Conservation (phyloP, 2,888 invertebrate genomes). For the Morpho helenor region DNA sequence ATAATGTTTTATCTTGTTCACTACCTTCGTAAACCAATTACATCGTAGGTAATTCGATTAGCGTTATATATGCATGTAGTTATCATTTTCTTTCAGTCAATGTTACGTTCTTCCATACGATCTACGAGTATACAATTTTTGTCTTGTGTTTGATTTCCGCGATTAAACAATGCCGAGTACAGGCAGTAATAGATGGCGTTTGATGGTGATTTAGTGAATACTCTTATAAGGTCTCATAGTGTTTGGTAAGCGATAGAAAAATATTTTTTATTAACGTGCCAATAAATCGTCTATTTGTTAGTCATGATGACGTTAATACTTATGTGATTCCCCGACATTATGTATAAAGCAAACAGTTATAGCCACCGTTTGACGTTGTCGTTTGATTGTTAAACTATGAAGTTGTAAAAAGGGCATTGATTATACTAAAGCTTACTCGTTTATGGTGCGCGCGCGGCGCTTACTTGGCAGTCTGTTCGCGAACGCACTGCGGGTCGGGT, state of each 20-base stretch:
- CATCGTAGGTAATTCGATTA: constrained; percentile 54
- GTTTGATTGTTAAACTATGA: constrained; percentile 18
- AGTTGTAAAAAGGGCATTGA: constrained; percentile 17
- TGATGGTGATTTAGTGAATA: constrained; percentile 18
- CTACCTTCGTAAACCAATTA: constrained; percentile 27
- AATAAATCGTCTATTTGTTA: too few species aligned
- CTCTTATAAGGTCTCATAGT: constrained; percentile 11
- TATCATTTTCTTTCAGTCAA: constrained; percentile 33
- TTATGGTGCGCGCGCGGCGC: constrained; percentile 49
- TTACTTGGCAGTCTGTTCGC: constrained; percentile 56
- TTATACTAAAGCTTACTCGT: constrained; percentile 36
- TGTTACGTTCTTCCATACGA: constrained; percentile 28
- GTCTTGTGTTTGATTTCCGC: background rate
- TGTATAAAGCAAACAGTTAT: constrained; percentile 1
- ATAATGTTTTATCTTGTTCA: constrained; percentile 19
- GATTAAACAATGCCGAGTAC: constrained; percentile 9
- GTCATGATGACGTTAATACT: background rate
- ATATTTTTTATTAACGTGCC: too few species aligned
- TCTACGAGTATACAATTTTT: background rate
- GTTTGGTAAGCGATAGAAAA: constrained; percentile 7
- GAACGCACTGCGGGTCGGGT: constrained; percentile 58
- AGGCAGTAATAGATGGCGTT: constrained; percentile 3
- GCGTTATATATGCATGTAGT: constrained; percentile 21
- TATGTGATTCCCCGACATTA: background rate
- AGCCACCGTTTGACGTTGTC: constrained; percentile 6